Evolutionary conservation across 2,888 invertebrate species (phyloP).

Genomic region (Vesta saturnalis): DNA sequence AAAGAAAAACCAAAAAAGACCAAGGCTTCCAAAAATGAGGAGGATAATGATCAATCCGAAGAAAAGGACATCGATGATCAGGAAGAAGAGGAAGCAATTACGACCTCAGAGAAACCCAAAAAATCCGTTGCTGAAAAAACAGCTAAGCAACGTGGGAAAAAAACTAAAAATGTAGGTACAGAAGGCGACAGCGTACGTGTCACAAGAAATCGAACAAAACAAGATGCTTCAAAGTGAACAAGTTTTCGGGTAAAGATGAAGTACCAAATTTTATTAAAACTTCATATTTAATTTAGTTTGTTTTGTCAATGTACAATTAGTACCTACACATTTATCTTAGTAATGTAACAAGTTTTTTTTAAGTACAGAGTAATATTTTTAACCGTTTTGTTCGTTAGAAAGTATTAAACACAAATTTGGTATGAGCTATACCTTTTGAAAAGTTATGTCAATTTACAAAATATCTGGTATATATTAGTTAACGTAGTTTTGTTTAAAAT

Average conservation of each 20-base stretch:
- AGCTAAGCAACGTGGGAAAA: not conserved
- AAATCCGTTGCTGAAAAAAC: not conserved
- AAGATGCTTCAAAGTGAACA: not conserved
- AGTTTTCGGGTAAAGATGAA: not conserved
- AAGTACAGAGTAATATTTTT: too few relatives aligned
- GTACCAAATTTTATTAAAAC: not conserved
- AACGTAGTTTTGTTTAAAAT: too few relatives aligned
- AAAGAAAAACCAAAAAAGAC: not conserved
- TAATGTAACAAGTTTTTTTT: too few relatives aligned
- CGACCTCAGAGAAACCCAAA: not conserved
- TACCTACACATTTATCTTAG: too few relatives aligned
- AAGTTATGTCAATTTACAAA: too few relatives aligned
- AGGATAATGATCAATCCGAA: not conserved
- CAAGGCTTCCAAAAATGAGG: not conserved
- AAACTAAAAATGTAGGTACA: not conserved
- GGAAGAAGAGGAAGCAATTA: not conserved
- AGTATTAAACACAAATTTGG: too few relatives aligned
- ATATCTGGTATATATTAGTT: too few relatives aligned
- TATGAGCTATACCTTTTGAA: too few relatives aligned
- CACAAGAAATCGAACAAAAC: not conserved
- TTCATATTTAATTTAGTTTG: not conserved
- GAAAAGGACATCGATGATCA: too few relatives aligned
- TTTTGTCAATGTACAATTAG: too few relatives aligned
- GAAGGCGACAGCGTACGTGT: not conserved
- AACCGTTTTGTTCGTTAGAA: too few relatives aligned